Base-by-base conservation (phyloP, 1,140 invertebrate species). In the Schlechtendalia chinensis region DNA sequence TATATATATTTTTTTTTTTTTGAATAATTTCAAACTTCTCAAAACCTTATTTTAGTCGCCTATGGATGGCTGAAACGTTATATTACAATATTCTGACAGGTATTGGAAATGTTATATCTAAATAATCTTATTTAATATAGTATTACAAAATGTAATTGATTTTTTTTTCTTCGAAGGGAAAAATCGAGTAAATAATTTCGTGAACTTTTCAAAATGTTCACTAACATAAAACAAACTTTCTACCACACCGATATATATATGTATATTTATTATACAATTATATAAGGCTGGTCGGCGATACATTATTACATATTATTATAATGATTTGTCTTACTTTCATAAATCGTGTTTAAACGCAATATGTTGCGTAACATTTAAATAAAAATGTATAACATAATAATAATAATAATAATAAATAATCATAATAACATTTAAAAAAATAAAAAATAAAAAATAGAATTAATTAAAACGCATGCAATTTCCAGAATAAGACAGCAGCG, bases 401-500 rank as follows among this genome's bases (percentile, higher is more conserved):
- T n/a, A n/a, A n/a, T n/a, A n/a, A n/a, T n/a, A n/a, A n/a, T n/a
- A n/a, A n/a, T n/a, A n/a, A n/a, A n/a, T n/a, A n/a, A n/a, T n/a
- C n/a, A n/a, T n/a, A n/a, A n/a, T n/a, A n/a, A n/a, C n/a, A n/a
- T n/a, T n/a, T n/a, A n/a, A n/a, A n/a, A n/a, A n/a, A n/a, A n/a
- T n/a, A n/a, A n/a, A n/a, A n/a, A n/a, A n/a, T n/a, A n/a, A n/a
- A n/a, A n/a, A n/a, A n/a, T n/a, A n/a, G n/a, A n/a, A n/a, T n/a
- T n/a, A n/a, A n/a, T n/a, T n/a, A n/a, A 17, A n/a, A 19, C 53
- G 2, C 32, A 45, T 39, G 24, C 0, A n/a, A 45, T 47, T 77
- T 61, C 27, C 58, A 79, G 75, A 79, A 79, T 61, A 79, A 79
- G 17, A 79, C 75, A 39, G 29, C 56, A 4, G 58, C 75, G 10